Base-by-base conservation (phyloP, 2,797 vertebrate genomes). In the Falco concolor region DNA sequence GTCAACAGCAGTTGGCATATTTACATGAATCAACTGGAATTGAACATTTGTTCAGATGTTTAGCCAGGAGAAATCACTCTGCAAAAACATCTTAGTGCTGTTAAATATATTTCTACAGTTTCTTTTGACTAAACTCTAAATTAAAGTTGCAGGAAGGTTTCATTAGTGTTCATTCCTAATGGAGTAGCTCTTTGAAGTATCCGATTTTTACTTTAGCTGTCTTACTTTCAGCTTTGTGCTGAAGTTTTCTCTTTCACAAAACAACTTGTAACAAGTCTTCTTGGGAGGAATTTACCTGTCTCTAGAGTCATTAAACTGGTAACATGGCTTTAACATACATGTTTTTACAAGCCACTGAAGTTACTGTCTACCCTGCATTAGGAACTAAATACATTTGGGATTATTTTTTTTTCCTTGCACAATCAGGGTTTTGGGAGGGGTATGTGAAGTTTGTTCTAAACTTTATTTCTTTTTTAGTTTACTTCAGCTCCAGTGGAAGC, bases 401-500 rank as follows among this genome's bases (percentile, higher is more conserved):
- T 84, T n/a, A 23, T 34, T 54, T 44, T 18, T 27, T 40, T 80
- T 22, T 34, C 6, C 57, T 80, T 69, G 61, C 0, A 0, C 47
- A 9, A 45, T 68, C 42, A 40, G 27, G 25, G 13, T 32, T 92
- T 57, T 32, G 30, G 16, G 45, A 87, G n/a, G 19, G 65, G 8
- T 68, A 72, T 65, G 44, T 78, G 32, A 93, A 67, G 5, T 45
- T 50, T 85, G 18, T 86, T 75, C 81, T 56, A 74, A 65, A 45
- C 85, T 84, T 67, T 76, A 84, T 95, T 86, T 97, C 30, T 78
- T 40, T 97, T 91, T 95, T 49, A 99, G 99, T 97, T 98, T 99
- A 98, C 98, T 99, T 98, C 99, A 99, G 97, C 99, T 99, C 89
- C 99, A 99, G 85, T 99, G 99, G 99, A 99, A 99, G 96, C 99